A percentile compares a stretch with the other conserved stretches of the same genome.
Conservation (phyloP, 1,140 invertebrate species). For the Camponotus floridanus region DNA sequence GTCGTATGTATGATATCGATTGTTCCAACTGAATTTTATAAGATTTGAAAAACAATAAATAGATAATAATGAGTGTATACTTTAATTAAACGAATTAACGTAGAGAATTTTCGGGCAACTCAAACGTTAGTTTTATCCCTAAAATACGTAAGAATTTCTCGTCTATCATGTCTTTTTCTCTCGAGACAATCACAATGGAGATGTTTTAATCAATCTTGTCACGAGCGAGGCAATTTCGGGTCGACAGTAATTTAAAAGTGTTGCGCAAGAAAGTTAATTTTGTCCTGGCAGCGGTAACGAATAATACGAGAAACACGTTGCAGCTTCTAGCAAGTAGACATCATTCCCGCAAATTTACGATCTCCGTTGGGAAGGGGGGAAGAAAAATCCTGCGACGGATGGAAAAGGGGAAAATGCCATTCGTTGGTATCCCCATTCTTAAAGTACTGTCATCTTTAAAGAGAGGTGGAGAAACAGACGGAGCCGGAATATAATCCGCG, state of each 20-base stretch:
- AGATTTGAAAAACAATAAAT: not conserved
- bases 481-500: slow-evolving; percentile 70
- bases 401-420: slow-evolving; percentile 28
- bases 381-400: slow-evolving; percentile 18
- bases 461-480: slow-evolving; percentile 58
- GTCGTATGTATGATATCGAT: not conserved
- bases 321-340: slow-evolving; percentile 38
- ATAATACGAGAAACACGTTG: slow-evolving; percentile 51
- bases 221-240: slow-evolving; percentile 27
- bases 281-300: not conserved
- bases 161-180: not conserved
- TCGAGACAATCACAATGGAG: not conserved
- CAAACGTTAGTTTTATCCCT: not conserved
- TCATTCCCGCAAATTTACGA: slow-evolving; percentile 67
- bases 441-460: slow-evolving; percentile 18
- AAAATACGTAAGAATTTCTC: not conserved
- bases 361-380: not conserved
- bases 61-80: not conserved
- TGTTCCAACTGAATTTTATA: not conserved
- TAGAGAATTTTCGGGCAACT: not conserved
- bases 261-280: slow-evolving; percentile 64
- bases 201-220: slow-evolving; percentile 50
- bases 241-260: slow-evolving; percentile 56
- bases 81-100: slow-evolving; percentile 3
- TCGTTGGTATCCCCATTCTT: not conserved